A percentile compares a stretch with the other conserved stretches of the same genome.
phyloP scores from a whole-genome alignment of 2,113 vertebrate species.

The Danio rerio region GRCz12tu NC_133182.1:40170001-40170500 shows the following conservation, averaged over 20 bases:
- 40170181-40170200: neutral
- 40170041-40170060: neutral
- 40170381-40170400: neutral
- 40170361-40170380: neutral
- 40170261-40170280: neutral
- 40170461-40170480: no score
- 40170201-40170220: neutral
- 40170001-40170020: neutral
- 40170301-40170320: neutral
- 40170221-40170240: neutral
- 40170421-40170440: neutral
- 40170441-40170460: neutral
- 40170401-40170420: neutral
- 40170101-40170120: neutral
- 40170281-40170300: neutral
- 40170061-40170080: neutral
- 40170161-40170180: no score
- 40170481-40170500: no score
- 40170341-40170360: neutral
- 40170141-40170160: no score
- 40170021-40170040: neutral
- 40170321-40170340: neutral
- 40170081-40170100: neutral
- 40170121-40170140: neutral
- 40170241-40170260: neutral